These are phyloP conservation scores for Lophius piscatorius DNA, from an alignment of 2,113 vertebrate species.

Conservation along the genomic window DNA sequence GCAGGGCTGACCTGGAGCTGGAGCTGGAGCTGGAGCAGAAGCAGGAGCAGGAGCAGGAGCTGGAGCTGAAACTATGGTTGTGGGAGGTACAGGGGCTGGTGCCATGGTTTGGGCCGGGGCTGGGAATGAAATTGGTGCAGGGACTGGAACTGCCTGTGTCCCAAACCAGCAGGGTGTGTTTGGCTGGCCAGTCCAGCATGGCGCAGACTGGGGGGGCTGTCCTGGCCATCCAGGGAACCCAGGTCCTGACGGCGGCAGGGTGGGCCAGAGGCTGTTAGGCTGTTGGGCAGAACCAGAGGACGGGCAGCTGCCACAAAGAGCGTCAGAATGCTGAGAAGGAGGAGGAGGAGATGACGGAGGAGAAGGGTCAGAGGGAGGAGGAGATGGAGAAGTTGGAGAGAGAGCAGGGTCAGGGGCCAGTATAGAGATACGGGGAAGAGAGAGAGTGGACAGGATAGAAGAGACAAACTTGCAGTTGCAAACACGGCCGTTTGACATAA, in stretches of 20 bases:
- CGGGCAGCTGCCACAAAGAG: conserved; percentile 74
- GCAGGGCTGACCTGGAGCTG: conserved; percentile 44
- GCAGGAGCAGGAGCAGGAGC: conserved; percentile 1
- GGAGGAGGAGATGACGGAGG: conserved; percentile 28
- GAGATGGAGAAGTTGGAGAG: conserved; percentile 33
- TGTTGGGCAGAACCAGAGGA: conserved; percentile 71
- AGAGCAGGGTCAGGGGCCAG: conserved; percentile 36
- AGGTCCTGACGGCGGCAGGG: conserved; percentile 40
- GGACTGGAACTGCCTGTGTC: conserved; percentile 38
- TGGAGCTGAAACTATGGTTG: conserved; percentile 27
- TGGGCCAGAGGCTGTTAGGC: conserved; percentile 66
- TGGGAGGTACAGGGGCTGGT: conserved; percentile 32
- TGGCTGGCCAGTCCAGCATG: conserved; percentile 74
- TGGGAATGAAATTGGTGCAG: conserved; percentile 21
- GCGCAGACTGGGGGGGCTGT: conserved; percentile 66
- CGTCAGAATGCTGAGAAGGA: conserved; percentile 57
- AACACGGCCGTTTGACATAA: conserved; percentile 51
- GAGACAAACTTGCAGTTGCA: conserved; percentile 67
- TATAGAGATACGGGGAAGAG: conserved; percentile 58
- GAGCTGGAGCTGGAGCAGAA: conserved; percentile 1
- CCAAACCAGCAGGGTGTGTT: conserved; percentile 67
- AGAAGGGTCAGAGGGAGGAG: conserved; percentile 30
- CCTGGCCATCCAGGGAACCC: conserved; percentile 63
- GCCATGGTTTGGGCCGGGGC: conserved; percentile 21
- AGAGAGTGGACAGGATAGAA: conserved; percentile 66